phyloP scores from a whole-genome alignment of 30 jellyfish, hydroid and myxozoan species.

The Aurelia coerulea region DNA sequence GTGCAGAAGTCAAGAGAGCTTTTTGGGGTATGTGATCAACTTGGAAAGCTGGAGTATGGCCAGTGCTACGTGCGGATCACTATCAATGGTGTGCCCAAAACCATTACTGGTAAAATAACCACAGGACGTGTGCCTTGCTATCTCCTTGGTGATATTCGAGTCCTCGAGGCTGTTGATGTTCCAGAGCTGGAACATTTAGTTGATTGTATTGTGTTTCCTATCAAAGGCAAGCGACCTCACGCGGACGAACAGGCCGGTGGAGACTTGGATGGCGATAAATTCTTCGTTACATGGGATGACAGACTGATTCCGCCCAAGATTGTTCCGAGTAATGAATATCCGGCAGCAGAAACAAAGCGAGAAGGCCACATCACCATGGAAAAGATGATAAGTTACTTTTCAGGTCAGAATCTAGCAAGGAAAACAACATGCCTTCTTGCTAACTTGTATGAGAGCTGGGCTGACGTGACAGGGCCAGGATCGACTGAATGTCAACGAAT shows the following conservation, averaged over 20 bases:
- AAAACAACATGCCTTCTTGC: slow-evolving; percentile 13
- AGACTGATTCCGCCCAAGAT: slow-evolving; percentile 38
- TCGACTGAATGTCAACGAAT: slow-evolving; percentile 25
- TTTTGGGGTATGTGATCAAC: slow-evolving; percentile 39
- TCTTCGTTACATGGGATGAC: slow-evolving; percentile 42
- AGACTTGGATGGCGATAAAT: slow-evolving; percentile 47
- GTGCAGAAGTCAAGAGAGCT: slow-evolving; percentile 35
- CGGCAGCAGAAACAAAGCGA: slow-evolving; percentile 3
- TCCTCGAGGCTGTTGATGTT: slow-evolving; percentile 32
- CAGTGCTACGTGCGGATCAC: slow-evolving; percentile 32
- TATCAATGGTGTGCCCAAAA: slow-evolving; percentile 19
- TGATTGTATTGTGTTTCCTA: slow-evolving; percentile 44
- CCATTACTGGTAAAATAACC: slow-evolving; percentile 25
- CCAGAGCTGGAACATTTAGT: slow-evolving; percentile 37
- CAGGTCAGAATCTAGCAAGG: slow-evolving; percentile 32
- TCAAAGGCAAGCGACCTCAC: slow-evolving; percentile 21
- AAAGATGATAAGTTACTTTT: slow-evolving; percentile 27
- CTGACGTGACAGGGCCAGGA: slow-evolving; percentile 28
- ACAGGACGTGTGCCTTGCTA: slow-evolving; percentile 45
- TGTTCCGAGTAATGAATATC: slow-evolving; percentile 27
- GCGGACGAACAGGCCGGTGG: slow-evolving; percentile 62
- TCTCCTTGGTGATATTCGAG: slow-evolving; percentile 48
- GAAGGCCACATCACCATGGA: slow-evolving; percentile 28
- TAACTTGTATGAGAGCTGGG: slow-evolving; percentile 42
- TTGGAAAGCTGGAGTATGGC: slow-evolving; percentile 13